A percentile compares a stretch with the other conserved stretches of the same genome.
These are phyloP conservation scores for Allophyes oxyacanthae DNA, from an alignment of 2,888 invertebrate species.

Conservation along the genomic window DNA sequence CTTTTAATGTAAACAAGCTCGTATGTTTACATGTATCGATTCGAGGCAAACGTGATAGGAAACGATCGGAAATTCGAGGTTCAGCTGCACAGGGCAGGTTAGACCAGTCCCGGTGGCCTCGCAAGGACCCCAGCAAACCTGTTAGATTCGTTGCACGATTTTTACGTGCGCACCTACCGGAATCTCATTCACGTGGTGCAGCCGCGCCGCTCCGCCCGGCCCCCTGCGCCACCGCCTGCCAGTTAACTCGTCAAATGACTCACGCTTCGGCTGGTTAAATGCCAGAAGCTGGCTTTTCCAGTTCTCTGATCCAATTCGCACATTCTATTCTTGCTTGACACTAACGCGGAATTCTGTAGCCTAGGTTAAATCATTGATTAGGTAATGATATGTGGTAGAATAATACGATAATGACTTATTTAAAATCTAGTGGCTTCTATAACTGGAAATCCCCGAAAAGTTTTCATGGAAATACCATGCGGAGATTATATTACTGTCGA, in stretches of 20 bases:
- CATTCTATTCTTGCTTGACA: constrained; percentile 76
- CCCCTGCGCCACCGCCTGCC: constrained; percentile 75
- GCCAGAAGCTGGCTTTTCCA: constrained; percentile 88
- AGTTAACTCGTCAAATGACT: constrained; percentile 89
- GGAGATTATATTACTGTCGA: too few relatives aligned
- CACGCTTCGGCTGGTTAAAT: constrained; percentile 85
- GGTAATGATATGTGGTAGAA: constrained; percentile 33
- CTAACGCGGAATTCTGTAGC: constrained; percentile 60
- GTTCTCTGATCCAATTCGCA: constrained; percentile 86
- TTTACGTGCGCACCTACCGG: constrained; percentile 89
- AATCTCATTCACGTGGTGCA: constrained; percentile 88
- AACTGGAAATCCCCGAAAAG: constrained; percentile 1
- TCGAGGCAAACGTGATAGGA: constrained; percentile 82
- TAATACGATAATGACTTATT: constrained; percentile 11
- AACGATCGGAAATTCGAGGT: constrained; percentile 86
- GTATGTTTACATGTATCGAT: constrained; percentile 70
- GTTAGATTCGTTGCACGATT: constrained; percentile 90
- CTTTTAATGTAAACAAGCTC: constrained; percentile 66
- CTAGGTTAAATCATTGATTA: constrained; percentile 55
- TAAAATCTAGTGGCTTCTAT: constrained; percentile 6
- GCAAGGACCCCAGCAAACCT: constrained; percentile 89
- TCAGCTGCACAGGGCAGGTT: constrained; percentile 87
- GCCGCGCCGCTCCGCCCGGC: constrained; percentile 73
- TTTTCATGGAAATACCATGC: not conserved
- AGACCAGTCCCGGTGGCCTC: constrained; percentile 89